A percentile compares a stretch with the other conserved stretches of the same genome.
These are phyloP conservation scores for Cyprinodon variegatus DNA, from an alignment of 2,113 vertebrate genomes.

Conservation along the genomic window DNA sequence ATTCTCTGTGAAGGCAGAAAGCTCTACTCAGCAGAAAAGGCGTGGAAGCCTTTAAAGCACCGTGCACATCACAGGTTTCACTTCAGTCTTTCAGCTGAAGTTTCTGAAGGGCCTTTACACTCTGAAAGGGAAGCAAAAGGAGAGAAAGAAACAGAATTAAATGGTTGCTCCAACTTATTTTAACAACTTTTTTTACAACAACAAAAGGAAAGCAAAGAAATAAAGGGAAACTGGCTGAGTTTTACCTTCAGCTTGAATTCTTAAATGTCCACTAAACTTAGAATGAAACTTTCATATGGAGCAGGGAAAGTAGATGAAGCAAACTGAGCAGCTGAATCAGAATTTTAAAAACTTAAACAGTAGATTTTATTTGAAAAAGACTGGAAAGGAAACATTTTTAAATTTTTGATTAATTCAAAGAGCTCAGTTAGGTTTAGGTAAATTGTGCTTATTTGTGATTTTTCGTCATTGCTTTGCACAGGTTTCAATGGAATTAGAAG, in stretches of 20 bases:
- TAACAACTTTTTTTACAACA: background rate
- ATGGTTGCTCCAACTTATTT: background rate
- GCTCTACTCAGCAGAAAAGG: background rate
- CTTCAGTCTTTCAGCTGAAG: conserved; percentile 16
- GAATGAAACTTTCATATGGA: background rate
- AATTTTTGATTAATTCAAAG: too few relatives aligned
- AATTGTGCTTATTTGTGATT: too few relatives aligned
- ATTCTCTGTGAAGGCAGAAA: background rate
- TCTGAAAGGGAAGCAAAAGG: conserved; percentile 9
- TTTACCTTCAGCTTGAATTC: background rate
- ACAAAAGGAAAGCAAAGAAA: background rate
- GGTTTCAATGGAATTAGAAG: background rate
- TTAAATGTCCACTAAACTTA: background rate
- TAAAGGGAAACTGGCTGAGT: background rate
- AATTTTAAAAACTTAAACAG: too few relatives aligned
- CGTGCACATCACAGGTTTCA: conserved; percentile 23
- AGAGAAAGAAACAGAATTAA: conserved; percentile 14
- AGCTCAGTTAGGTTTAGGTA: too few relatives aligned
- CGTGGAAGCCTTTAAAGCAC: conserved; percentile 2
- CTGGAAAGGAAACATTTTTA: too few relatives aligned
- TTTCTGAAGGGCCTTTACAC: background rate
- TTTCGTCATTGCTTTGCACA: too few relatives aligned
- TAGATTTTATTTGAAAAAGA: too few relatives aligned
- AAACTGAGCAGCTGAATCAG: background rate
- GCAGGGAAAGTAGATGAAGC: background rate